A percentile compares a stretch with the other conserved stretches of the same genome.
phyloP scores from a whole-genome alignment of 2,113 vertebrate species.

The Paedocypris sp. region DNA sequence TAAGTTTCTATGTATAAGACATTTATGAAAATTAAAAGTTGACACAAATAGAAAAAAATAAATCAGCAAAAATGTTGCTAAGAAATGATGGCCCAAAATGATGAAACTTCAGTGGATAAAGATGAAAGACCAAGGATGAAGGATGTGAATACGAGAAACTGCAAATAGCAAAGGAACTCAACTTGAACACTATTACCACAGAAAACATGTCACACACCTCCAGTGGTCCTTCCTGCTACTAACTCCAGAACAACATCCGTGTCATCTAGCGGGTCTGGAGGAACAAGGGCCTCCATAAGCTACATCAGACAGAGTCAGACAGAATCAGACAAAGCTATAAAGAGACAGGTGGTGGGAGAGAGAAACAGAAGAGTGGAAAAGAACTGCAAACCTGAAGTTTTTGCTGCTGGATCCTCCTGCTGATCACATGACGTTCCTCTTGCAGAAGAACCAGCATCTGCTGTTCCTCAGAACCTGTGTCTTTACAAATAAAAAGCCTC shows the following conservation, averaged over 20 bases:
- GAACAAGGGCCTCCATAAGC: slow-evolving; percentile 72
- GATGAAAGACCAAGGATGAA: too few species aligned
- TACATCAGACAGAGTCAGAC: slow-evolving; percentile 35
- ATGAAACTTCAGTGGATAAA: too few species aligned
- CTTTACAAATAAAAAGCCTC: slow-evolving; percentile 12
- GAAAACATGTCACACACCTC: slow-evolving; percentile 61
- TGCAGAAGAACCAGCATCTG: slow-evolving; percentile 66
- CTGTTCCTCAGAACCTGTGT: slow-evolving; percentile 61
- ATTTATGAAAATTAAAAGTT: too few species aligned
- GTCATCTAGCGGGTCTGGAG: slow-evolving; percentile 68
- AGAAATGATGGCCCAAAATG: too few species aligned
- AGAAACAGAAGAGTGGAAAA: too few species aligned
- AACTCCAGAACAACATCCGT: slow-evolving; percentile 77
- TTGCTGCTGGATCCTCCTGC: slow-evolving; percentile 51
- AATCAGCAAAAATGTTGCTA: too few species aligned
- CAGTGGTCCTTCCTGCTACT: slow-evolving; percentile 84
- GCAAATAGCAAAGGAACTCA: too few species aligned
- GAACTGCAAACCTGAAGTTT: slow-evolving; percentile 55
- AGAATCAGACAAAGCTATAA: background rate
- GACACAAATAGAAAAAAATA: too few species aligned
- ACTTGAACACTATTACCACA: too few species aligned
- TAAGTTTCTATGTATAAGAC: too few species aligned
- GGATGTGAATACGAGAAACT: too few species aligned
- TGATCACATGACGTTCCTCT: slow-evolving; percentile 69
- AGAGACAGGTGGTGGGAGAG: too few species aligned